Evolutionary conservation across 2,888 invertebrate genomes (phyloP).

Genomic region (Trichopria drosophilae): DNA sequence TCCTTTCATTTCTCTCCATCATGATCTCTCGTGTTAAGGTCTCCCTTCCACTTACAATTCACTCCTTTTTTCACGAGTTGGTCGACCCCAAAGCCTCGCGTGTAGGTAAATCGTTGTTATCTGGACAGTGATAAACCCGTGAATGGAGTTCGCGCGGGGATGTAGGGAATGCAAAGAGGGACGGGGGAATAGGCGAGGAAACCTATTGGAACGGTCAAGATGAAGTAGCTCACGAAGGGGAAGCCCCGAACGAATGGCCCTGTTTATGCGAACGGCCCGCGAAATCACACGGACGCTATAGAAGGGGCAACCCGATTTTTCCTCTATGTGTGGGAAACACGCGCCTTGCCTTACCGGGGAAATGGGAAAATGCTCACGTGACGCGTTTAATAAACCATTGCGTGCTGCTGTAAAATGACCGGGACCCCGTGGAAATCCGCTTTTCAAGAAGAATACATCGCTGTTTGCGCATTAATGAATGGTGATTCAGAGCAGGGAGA

Average conservation of each 20-base stretch:
- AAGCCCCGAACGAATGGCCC: constrained; percentile 43
- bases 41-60: constrained; percentile 24
- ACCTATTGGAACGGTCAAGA: constrained; percentile 30
- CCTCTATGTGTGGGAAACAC: no score
- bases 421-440: no score
- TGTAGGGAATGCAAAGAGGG: constrained; percentile 37
- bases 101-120: constrained; percentile 60
- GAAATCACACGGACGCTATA: no score
- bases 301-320: no score
- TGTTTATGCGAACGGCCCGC: constrained; percentile 44
- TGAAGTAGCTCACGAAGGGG: constrained; percentile 24
- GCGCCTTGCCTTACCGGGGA: no score
- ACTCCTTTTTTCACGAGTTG: constrained; percentile 32
- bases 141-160: constrained; percentile 54
- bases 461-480: no score
- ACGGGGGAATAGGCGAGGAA: constrained; percentile 35
- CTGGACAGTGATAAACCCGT: constrained; percentile 59
- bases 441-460: no score
- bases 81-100: constrained; percentile 36
- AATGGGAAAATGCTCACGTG: no score
- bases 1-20: constrained; percentile 23
- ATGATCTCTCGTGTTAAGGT: constrained; percentile 9
- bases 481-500: no score
- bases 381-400: no score
- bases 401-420: no score